Base-by-base conservation (phyloP, 2,113 vertebrate species). In the Toxostoma redivivum region DNA sequence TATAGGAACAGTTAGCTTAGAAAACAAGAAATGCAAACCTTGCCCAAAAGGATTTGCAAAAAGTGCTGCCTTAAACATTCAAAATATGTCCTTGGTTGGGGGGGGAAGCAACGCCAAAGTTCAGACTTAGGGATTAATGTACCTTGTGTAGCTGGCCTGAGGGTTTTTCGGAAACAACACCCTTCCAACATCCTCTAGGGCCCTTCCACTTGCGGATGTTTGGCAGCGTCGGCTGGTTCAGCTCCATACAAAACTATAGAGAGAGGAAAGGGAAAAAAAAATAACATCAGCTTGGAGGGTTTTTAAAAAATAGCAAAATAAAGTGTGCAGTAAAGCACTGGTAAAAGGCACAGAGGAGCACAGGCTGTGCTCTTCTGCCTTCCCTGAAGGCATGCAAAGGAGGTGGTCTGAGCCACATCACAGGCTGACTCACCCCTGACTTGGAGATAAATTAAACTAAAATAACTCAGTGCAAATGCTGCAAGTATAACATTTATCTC, bases 131-230 rank as follows among this genome's bases (percentile, higher is more conserved):
- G 69, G 60, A 44, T n/a, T 42, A 81, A 40, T 17, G 17, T 98
- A 99, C 99, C 98, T 99, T 99, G 77, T 95, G 96, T 56, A 98
- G 97, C 31, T 94, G 97, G 65, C 97, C 97, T 0, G 98, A 98
- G 71, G 98, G 98, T 42, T 98, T 98, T 88, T 99, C 98, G 5
- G 99, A 98, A 81, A 98, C 98, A 3, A 97, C 37, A 33, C 98
- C 98, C 94, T 98, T 99, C 99, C 99, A 99, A 53, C 98, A 96
- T 10, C 99, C 99, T 83, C 98, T 98, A 20, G 98, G 97, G 58
- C 98, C 97, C 94, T 98, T 99, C 99, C 99, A 99, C 94, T 98
- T 98, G 81, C 98, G 98, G 72, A 99, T 98, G 66, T 98, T 99
- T 96, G 98, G 97, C 94, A 99, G 97, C 2, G 96, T 98, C 0